Evolutionary conservation across 1,140 invertebrate genomes (phyloP).

Genomic region (Thaumatotibia leucotreta): DNA sequence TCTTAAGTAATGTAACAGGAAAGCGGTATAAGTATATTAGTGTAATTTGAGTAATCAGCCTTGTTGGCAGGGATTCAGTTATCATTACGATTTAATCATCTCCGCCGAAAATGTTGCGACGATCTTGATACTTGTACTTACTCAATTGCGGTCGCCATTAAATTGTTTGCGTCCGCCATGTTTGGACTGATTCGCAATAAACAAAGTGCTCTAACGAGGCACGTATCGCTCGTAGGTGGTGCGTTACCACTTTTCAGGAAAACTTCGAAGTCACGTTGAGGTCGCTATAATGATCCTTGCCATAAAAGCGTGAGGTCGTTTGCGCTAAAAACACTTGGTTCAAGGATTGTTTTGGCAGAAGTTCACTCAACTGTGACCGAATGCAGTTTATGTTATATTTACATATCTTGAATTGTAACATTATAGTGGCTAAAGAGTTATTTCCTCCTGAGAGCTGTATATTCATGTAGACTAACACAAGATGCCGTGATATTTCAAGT

Average conservation of each 20-base stretch:
- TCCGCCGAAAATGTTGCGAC: slow-evolving; percentile 21
- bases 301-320: slow-evolving; percentile 20
- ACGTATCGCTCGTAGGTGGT: slow-evolving; percentile 49
- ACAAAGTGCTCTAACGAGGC: slow-evolving; percentile 35
- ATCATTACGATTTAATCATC: slow-evolving; percentile 6
- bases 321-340: slow-evolving; percentile 12
- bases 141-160: slow-evolving; percentile 27
- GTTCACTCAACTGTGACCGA: not conserved
- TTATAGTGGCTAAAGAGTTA: not conserved
- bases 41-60: not conserved
- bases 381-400: not conserved
- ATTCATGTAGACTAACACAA: slow-evolving; percentile 41
- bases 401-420: not conserved
- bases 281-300: slow-evolving; percentile 30
- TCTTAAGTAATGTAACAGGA: not conserved
- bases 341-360: not conserved
- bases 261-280: slow-evolving; percentile 44
- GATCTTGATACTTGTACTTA: slow-evolving; percentile 20
- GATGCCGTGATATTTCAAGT: slow-evolving; percentile 59
- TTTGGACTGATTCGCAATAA: slow-evolving; percentile 28
- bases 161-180: slow-evolving; percentile 27
- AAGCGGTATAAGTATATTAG: not conserved
- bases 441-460: slow-evolving; percentile 14
- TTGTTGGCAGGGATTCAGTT: not conserved
- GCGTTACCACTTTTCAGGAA: slow-evolving; percentile 45